Evolutionary conservation across 53 echinoderm and acorn worm species (phyloP).

Genomic region (Crossaster papposus): DNA sequence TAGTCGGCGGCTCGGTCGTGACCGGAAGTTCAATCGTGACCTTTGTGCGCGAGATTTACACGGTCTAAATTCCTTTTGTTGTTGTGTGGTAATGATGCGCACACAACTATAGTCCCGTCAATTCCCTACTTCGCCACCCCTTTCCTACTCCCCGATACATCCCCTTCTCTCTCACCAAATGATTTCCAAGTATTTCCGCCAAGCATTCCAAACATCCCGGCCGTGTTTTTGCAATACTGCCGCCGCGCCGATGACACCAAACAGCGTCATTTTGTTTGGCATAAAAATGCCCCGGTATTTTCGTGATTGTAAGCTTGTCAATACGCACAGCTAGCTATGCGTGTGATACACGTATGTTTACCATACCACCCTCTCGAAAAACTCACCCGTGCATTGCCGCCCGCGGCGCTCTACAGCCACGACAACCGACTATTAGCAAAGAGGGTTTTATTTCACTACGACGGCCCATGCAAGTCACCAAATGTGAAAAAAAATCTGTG

Average conservation of each 20-base stretch:
- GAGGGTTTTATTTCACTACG: constrained; percentile 10
- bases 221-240: constrained; percentile 31
- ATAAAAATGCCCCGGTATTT: background rate
- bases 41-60: too few species aligned
- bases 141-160: background rate
- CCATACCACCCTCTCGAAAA: constrained; percentile 33
- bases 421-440: constrained; percentile 1
- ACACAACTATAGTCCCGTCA: too few species aligned
- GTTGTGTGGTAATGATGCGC: too few species aligned
- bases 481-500: background rate
- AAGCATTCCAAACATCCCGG: constrained; percentile 34
- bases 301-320: constrained; percentile 48
- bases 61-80: too few species aligned
- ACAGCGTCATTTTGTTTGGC: constrained; percentile 36
- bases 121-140: background rate
- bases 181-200: constrained; percentile 31
- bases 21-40: too few species aligned
- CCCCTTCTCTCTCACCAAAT: constrained; percentile 35
- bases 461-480: background rate
- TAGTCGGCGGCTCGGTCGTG: too few species aligned
- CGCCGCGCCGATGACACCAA: background rate
- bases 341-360: constrained; percentile 59
- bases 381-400: background rate
- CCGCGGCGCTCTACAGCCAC: background rate
- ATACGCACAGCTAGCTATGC: constrained; percentile 29